Evolutionary conservation across 2,113 vertebrate species (phyloP).

Genomic region (Pogona vitticeps): DNA sequence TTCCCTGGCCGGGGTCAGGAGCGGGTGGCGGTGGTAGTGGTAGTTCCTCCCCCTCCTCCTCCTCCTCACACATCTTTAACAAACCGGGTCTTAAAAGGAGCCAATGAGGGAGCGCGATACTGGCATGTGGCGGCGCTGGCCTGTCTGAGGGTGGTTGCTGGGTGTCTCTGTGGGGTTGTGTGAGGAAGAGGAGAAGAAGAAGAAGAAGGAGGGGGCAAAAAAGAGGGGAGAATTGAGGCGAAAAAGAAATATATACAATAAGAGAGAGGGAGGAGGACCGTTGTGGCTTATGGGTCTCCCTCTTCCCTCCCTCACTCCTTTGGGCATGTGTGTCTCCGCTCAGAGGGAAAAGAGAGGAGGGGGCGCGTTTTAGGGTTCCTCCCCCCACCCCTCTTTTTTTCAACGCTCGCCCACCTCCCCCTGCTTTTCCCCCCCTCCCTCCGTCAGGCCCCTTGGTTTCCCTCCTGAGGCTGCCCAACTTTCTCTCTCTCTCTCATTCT

Average conservation of each 20-base stretch:
- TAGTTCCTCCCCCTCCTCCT: neutral
- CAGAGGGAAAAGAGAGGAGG: constrained; percentile 23
- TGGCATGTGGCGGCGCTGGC: constrained; percentile 73
- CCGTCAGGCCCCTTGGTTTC: constrained; percentile 17
- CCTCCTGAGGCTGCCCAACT: neutral
- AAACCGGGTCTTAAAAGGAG: too few relatives aligned
- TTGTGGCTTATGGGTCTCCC: neutral
- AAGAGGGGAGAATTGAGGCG: neutral
- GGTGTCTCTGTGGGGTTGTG: constrained; percentile 65
- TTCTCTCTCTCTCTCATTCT: neutral
- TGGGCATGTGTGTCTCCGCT: neutral
- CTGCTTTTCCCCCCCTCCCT: neutral
- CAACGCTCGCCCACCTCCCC: constrained; percentile 33
- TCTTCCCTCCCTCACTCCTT: neutral
- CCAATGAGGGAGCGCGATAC: constrained; percentile 73
- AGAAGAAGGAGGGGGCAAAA: neutral
- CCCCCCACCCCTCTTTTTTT: constrained; percentile 26
- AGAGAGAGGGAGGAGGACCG: neutral
- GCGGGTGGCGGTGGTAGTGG: constrained; percentile 41
- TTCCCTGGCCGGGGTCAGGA: neutral
- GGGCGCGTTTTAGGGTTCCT: constrained; percentile 3
- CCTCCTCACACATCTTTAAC: neutral
- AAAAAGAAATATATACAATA: neutral
- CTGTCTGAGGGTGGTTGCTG: constrained; percentile 56
- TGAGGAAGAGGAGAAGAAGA: constrained; percentile 49